Evolutionary conservation across 2,797 vertebrate species (phyloP).

Genomic region (Eospalax fontanierii): DNA sequence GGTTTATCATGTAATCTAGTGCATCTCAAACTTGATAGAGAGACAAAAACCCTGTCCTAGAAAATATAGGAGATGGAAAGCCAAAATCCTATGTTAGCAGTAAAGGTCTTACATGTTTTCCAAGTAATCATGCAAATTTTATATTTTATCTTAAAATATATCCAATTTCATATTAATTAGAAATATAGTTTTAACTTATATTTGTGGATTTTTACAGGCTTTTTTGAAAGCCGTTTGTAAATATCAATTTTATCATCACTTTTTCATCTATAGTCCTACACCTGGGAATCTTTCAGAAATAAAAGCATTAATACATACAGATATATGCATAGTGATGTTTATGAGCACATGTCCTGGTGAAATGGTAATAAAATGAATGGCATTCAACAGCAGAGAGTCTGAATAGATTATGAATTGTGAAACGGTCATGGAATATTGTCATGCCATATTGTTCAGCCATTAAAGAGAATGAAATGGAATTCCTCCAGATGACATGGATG

Average conservation of each 20-base stretch:
- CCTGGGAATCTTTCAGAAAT: constrained; percentile 28
- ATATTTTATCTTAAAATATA: constrained; percentile 34
- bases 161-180: constrained; percentile 31
- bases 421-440: too few species aligned
- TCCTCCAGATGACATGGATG: neutral
- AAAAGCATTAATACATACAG: constrained; percentile 18
- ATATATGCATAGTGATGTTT: constrained; percentile 5
- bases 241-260: neutral
- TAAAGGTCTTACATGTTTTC: neutral
- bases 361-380: neutral
- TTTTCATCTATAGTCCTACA: neutral
- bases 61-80: neutral
- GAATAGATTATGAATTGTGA: neutral
- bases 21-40: neutral
- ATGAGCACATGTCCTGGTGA: neutral
- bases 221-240: constrained; percentile 53
- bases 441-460: neutral
- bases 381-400: neutral
- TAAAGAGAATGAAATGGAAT: neutral
- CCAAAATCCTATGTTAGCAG: neutral
- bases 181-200: neutral
- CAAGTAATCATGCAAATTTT: constrained; percentile 12
- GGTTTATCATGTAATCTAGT: neutral
- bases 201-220: constrained; percentile 17
- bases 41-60: neutral